phyloP scores from a whole-genome alignment of 2,113 vertebrate genomes.

The Zootoca vivipara region DNA sequence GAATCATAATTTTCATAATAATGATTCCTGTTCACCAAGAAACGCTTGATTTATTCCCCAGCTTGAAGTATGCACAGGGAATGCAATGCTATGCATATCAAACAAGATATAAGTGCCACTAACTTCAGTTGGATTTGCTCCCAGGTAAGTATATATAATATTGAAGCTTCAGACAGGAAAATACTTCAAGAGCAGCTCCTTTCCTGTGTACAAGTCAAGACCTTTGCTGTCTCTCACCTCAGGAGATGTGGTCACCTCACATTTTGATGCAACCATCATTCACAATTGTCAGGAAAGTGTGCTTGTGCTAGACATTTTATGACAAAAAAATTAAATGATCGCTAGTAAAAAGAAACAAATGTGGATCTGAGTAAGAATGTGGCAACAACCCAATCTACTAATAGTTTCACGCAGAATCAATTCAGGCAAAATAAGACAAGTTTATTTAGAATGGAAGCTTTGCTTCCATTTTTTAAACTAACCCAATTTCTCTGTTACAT shows the following conservation, averaged over 20 bases:
- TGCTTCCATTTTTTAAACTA: background rate
- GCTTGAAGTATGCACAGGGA: too few species aligned
- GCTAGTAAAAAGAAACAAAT: conserved; percentile 48
- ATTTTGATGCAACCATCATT: background rate
- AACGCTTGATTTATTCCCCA: too few species aligned
- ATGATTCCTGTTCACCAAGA: too few species aligned
- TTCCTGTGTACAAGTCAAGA: too few species aligned
- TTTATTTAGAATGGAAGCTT: background rate
- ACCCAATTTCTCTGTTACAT: background rate
- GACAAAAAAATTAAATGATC: conserved; percentile 26
- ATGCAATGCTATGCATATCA: too few species aligned
- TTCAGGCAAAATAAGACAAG: background rate
- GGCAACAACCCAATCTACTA: conserved; percentile 35
- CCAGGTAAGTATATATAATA: background rate
- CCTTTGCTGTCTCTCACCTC: background rate
- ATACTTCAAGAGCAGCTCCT: too few species aligned
- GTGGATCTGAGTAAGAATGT: conserved; percentile 45
- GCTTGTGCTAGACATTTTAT: conserved; percentile 33
- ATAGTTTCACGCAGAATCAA: background rate
- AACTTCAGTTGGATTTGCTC: too few species aligned
- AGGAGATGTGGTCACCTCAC: background rate
- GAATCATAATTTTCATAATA: background rate
- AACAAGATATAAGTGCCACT: too few species aligned
- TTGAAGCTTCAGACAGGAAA: too few species aligned
- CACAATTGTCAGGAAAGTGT: conserved; percentile 45